Percentiles rank a stretch among this genome's conserved stretches.
These are phyloP conservation scores for Rhadina sibilatrix DNA, from an alignment of 2,113 vertebrate species.

Conservation along the genomic window DNA sequence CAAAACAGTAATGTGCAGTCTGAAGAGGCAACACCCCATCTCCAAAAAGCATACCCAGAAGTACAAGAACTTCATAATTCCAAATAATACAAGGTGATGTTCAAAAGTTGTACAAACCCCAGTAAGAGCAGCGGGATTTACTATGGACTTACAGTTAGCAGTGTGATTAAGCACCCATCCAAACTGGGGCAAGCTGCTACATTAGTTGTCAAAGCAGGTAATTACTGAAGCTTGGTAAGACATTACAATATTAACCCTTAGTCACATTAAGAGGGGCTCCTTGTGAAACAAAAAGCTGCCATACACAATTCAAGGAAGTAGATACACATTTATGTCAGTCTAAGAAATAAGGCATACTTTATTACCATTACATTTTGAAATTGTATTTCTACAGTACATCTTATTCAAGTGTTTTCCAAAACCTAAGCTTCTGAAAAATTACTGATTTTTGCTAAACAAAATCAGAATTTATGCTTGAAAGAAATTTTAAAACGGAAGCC, in stretches of 20 bases:
- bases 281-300: background rate
- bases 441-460: background rate
- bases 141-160: accelerated
- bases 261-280: background rate
- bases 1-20: background rate
- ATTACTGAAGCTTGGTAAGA: background rate
- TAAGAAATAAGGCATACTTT: background rate
- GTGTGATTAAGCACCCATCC: background rate
- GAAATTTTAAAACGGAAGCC: background rate
- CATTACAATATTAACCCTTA: background rate
- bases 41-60: background rate
- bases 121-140: background rate
- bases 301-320: background rate
- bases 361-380: background rate
- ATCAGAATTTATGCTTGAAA: background rate
- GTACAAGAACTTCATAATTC: background rate
- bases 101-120: background rate
- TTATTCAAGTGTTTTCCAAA: background rate
- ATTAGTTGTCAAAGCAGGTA: background rate
- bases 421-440: background rate
- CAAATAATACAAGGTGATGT: background rate
- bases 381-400: background rate
- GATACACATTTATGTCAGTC: background rate
- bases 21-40: background rate
- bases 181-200: background rate